Evolutionary conservation across 2,888 invertebrate genomes (phyloP).

Genomic region (Aleiodes leptofemur): DNA sequence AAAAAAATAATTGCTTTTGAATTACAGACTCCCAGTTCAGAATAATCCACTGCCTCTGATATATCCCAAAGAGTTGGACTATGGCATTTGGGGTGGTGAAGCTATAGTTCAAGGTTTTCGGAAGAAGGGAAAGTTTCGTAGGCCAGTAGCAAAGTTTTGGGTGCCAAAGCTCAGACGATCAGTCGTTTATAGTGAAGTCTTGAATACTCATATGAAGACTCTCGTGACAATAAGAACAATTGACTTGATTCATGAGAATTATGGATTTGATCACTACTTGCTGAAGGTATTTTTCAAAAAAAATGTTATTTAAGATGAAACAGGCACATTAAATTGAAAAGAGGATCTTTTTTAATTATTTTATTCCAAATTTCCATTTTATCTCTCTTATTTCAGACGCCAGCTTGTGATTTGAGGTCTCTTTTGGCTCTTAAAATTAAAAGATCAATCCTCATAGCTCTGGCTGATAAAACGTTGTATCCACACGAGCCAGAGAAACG

Average conservation of each 20-base stretch:
- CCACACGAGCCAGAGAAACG: constrained; percentile 82
- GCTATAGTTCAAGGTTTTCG: constrained; percentile 86
- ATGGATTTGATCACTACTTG: constrained; percentile 96
- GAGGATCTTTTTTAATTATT: no score
- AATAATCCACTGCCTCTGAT: constrained; percentile 86
- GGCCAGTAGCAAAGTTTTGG: constrained; percentile 91
- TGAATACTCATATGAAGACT: constrained; percentile 89
- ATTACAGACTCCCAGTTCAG: constrained; percentile 81
- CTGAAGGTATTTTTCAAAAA: constrained; percentile 80
- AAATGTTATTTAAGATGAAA: not conserved
- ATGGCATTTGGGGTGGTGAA: constrained; percentile 98
- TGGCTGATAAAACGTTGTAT: constrained; percentile 80
- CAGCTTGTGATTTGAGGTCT: constrained; percentile 93
- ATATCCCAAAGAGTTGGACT: constrained; percentile 86
- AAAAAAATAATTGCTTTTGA: no score
- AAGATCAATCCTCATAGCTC: constrained; percentile 86
- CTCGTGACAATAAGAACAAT: constrained; percentile 90
- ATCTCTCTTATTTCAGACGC: constrained; percentile 79
- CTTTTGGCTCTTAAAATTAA: constrained; percentile 90
- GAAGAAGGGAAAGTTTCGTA: constrained; percentile 69
- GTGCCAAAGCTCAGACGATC: constrained; percentile 87
- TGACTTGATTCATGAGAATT: constrained; percentile 89
- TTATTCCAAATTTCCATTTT: no score
- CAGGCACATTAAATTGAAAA: not conserved
- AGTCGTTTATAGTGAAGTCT: constrained; percentile 92